These are phyloP conservation scores for Enteromius treurensis DNA, from an alignment of 2,797 vertebrate species.

Conservation along the genomic window DNA sequence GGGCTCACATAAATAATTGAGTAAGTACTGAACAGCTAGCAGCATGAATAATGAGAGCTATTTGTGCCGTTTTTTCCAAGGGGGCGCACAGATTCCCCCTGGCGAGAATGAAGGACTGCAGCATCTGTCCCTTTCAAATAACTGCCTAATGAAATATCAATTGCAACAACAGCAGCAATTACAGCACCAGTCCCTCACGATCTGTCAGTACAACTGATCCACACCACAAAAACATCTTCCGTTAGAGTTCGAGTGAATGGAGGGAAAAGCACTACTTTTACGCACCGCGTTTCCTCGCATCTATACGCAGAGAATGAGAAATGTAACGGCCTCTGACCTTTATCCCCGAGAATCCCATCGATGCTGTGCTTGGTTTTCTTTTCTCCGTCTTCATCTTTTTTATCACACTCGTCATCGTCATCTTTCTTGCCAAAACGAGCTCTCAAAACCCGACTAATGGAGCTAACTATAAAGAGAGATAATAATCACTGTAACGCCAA, in stretches of 20 bases:
- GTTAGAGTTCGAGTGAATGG: neutral
- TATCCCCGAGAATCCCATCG: constrained; percentile 97
- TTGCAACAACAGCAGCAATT: constrained; percentile 42
- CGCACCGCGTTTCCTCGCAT: neutral
- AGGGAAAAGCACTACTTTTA: neutral
- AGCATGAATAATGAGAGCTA: constrained; percentile 67
- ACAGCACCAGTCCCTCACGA: constrained; percentile 30
- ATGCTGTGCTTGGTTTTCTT: constrained; percentile 99
- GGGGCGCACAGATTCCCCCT: constrained; percentile 69
- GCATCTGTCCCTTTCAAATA: constrained; percentile 44
- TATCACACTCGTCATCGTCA: constrained; percentile 94
- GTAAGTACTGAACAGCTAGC: constrained; percentile 75
- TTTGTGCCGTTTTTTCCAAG: constrained; percentile 63
- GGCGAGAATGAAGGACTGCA: constrained; percentile 45
- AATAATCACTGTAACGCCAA: constrained; percentile 37
- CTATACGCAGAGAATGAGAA: neutral
- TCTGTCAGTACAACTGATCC: neutral
- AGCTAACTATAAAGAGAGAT: constrained; percentile 91
- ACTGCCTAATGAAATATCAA: constrained; percentile 30
- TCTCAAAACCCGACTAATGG: constrained; percentile 99
- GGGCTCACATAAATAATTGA: constrained; percentile 86
- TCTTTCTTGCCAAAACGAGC: constrained; percentile 99
- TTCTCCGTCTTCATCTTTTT: constrained; percentile 96
- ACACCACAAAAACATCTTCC: neutral
- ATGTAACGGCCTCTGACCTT: constrained; percentile 80